Evolutionary conservation across 2,113 vertebrate genomes (phyloP), one percentile per base, ranked within the genome.

Genomic region (Apaloderma vittatum): DNA sequence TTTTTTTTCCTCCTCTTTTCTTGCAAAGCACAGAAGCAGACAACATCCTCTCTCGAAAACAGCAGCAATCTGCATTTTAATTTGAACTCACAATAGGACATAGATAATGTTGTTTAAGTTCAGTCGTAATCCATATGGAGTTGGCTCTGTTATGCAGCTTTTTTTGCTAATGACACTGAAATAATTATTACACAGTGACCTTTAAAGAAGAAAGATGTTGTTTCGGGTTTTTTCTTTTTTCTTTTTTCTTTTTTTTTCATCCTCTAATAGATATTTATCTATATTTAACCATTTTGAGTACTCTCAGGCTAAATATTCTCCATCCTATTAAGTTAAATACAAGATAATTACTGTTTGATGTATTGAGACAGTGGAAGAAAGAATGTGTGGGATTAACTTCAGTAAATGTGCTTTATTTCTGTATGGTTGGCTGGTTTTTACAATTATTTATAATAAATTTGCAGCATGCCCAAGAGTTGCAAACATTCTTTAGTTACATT

Each of bases 401-500:
- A 82, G 54, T 81, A 86, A 81, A 20, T 48, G 59, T 88, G 74
- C 43, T 96, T 96, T 91, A 96, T 93, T 95, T 95, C 88, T 86
- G 43, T 86, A 55, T 51, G 20, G 55, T 54, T 94, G 55, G 43
- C 92, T 74, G 78, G 8, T 59, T 91, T 97, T 96, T 94, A 93
- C 58, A 93, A 89, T 95, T 97, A 96, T 97, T 97, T 90, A 90
- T 96, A 95, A 96, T 83, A 94, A 90, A 96, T 94, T 94, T 97
- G 83, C 90, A 96, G 77, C 76, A 61, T 93, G 75, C 68, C 75
- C 3, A 6, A 88, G 73, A 93, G 90, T 51, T 87, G 79, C 77
- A 97, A 96, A 85, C 71, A 91, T 72, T 96, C 75, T 87, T 90
- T 78, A 93, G 79, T 93, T 96, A 90, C 91, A 77, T 88, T 97